Base-by-base conservation (phyloP, 35 echinoderm and acorn worm species). In the Diadema setosum region DNA sequence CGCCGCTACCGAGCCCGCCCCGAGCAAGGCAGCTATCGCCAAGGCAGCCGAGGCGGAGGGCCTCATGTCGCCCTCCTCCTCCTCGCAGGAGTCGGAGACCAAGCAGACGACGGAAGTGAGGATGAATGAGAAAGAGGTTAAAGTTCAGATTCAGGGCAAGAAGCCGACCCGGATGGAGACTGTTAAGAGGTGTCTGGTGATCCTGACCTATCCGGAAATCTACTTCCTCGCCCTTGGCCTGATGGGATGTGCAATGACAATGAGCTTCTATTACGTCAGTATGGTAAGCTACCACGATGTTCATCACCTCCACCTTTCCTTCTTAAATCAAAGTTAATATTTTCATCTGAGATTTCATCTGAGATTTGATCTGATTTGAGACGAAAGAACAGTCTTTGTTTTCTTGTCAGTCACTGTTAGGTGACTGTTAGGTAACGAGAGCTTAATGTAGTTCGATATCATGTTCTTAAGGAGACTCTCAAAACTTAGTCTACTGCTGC, bases 201-300 rank as follows among this genome's bases (percentile, higher is more conserved):
- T 92, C 42, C 42, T 96, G 44, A 83, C 85, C 8, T 90, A 84
- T 12, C 94, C 94, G 9, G 94, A 96, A 65, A 40, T 96, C 3
- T 96, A 90, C 85, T 96, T 96, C 70, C 65, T 96, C 0, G 86
- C 89, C 30, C 56, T 96, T n/a, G 94, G 75, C 35, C 58, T 96
- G 46, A 42, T 91, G 80, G 94, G 94, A 52, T 96, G 94, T 29
- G 90, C 89, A 16, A 96, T 96, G 94, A 96, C 94, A 2, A 91
- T 96, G 89, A 96, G 89, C 21, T 96, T 96, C 56, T 96, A 96
- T 76, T 96, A 96, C 81, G 85, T 96, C 81, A 96, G 94, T 52
- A 58, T 96, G 90, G 94, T 96, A 85, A 96, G 94, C 50, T 41
- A 40, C 37, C 26, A 32, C 37, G 30, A 33, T 67, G 6, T 27